phyloP scores from a whole-genome alignment of 2,888 invertebrate genomes.

The Apodemia duryi region DNA sequence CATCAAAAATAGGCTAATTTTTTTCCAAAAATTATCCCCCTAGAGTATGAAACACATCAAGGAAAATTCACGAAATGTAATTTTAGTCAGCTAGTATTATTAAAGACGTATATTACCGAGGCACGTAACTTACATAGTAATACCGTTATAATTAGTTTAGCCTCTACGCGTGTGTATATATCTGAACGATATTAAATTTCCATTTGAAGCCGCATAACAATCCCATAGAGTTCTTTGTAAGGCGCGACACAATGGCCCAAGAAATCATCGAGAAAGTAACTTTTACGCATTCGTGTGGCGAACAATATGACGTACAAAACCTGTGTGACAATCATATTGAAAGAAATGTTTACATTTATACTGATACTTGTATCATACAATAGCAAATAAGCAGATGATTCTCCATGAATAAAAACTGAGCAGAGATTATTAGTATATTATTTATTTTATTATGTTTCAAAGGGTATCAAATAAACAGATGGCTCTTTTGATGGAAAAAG shows the following conservation, averaged over 20 bases:
- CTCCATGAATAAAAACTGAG: no score
- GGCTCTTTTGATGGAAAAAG: no score
- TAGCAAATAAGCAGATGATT: no score
- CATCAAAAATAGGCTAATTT: no score
- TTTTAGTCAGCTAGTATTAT: no score
- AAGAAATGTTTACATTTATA: not conserved
- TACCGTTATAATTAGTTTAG: not conserved
- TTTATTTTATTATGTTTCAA: no score
- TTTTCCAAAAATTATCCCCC: no score
- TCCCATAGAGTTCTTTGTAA: slow-evolving; percentile 3
- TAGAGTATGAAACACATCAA: no score
- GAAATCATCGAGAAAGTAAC: slow-evolving; percentile 21
- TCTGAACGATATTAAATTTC: slow-evolving; percentile 4
- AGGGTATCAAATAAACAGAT: no score
- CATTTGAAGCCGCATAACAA: slow-evolving; percentile 14
- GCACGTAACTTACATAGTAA: slow-evolving; percentile 26
- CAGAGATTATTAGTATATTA: no score
- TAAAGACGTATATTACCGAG: slow-evolving; percentile 37
- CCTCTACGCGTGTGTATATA: not conserved
- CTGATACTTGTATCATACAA: not conserved
- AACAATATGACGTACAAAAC: slow-evolving; percentile 9
- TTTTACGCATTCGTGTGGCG: not conserved
- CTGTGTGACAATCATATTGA: not conserved
- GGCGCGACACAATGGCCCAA: slow-evolving; percentile 18
- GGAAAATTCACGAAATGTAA: no score